Base-by-base conservation (phyloP, 2,113 vertebrate genomes). In the Tautogolabrus adspersus region DNA sequence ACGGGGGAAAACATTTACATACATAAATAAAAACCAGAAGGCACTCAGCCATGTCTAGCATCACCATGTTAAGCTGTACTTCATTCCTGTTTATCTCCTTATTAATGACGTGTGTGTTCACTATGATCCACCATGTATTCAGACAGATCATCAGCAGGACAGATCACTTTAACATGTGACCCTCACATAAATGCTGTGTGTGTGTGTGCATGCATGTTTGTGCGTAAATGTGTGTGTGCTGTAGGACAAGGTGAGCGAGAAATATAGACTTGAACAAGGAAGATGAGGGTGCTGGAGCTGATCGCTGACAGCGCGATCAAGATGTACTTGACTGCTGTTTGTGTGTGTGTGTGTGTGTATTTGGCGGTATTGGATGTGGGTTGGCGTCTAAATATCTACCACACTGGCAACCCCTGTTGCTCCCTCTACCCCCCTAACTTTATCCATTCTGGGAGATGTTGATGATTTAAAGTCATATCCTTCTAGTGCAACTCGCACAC, bases 231-330 rank as follows among this genome's bases (percentile, higher is more conserved):
- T 66, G 66, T 73, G 72, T 0, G 66, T 38, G 55, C 22, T 76
- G 61, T 55, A 82, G 74, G 82, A 91, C 80, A 78, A 81, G 83
- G 85, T 84, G 81, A 83, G 86, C 83, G 82, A 89, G 88, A 92
- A 90, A 93, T 89, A 90, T 87, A 77, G 77, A 87, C 63, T 88
- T 84, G 81, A 82, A 85, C 59, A 72, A 60, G 69, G 76, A n/a
- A 86, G 83, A 88, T 73, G 79, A 86, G 81, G 66, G 77, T 40
- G 86, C 85, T 91, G 88, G 83, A 66, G 54, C 72, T 87, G 94
- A 95, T 94, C 86, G 71, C 83, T 95, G 94, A 96, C 95, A 96
- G 64, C 55, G 91, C 91, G 94, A 97, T 96, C 96, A 96, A 97
- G 96, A 96, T 94, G 94, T 96, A 94, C 93, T 95, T 93, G 94